Conservation (phyloP, 2,113 vertebrate genomes). For the Pardalotus punctatus region DNA sequence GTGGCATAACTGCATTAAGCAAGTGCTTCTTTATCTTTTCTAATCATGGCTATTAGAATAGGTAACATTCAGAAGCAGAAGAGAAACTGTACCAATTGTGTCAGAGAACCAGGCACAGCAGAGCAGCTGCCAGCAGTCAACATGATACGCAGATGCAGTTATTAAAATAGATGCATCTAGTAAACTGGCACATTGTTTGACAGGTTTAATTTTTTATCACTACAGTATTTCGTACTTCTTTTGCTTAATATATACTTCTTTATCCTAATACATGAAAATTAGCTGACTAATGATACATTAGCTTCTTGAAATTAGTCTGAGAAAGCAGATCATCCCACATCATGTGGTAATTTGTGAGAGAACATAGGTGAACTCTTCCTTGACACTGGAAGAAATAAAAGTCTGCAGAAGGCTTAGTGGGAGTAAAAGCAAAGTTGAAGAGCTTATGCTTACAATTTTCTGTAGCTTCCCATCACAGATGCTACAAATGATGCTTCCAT, state of each 20-base stretch:
- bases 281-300: not conserved
- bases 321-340: not conserved
- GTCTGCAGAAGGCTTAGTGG: not conserved
- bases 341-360: not conserved
- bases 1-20: not conserved
- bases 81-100: not conserved
- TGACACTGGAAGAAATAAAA: not conserved
- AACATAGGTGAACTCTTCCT: not conserved
- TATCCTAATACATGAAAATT: not conserved
- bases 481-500: not conserved
- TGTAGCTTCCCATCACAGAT: not conserved
- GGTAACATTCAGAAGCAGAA: not conserved
- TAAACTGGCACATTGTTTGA: not conserved
- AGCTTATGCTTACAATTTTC: not conserved
- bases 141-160: not conserved
- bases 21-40: not conserved
- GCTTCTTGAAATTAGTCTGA: not conserved
- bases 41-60: not conserved
- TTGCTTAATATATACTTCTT: not conserved
- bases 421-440: not conserved
- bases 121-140: not conserved
- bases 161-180: not conserved
- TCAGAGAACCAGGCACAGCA: not conserved
- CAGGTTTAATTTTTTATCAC: not conserved
- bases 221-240: not conserved